phyloP scores from a whole-genome alignment of 2,113 vertebrate genomes.

The Empidonax alnorum region DNA sequence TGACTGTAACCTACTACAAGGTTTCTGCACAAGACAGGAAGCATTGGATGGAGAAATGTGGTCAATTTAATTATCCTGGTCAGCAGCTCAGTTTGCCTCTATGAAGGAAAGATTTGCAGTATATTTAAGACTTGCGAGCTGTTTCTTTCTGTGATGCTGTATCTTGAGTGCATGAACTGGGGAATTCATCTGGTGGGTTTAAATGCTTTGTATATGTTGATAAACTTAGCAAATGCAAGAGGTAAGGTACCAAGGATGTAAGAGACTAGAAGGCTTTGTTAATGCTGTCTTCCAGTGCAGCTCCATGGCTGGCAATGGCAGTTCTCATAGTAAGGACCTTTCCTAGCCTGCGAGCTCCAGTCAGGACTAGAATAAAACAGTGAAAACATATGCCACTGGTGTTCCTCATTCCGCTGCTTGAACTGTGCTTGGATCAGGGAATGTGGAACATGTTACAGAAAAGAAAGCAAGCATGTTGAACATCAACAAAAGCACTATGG shows the following conservation, averaged over 20 bases:
- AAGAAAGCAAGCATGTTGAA: neutral
- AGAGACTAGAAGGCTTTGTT: neutral
- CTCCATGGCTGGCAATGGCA: neutral
- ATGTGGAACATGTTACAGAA: neutral
- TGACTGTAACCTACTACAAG: neutral
- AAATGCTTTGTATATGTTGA: neutral
- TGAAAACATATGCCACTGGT: fast-evolving
- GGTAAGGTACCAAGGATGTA: neutral
- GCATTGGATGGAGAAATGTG: neutral
- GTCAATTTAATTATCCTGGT: neutral
- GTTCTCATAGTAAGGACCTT: neutral
- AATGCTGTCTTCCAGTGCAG: neutral
- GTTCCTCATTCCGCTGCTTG: neutral
- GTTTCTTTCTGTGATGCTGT: neutral
- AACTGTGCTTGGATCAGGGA: neutral
- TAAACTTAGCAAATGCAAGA: neutral
- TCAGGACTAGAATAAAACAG: neutral
- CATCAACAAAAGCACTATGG: neutral
- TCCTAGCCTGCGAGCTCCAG: neutral
- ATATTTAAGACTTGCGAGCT: neutral
- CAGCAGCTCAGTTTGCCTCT: neutral
- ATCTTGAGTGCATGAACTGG: neutral
- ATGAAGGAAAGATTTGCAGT: neutral
- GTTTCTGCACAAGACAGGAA: neutral
- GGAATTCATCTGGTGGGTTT: neutral